Evolutionary conservation across 2,888 invertebrate genomes (phyloP).

Genomic region (Polyploca ridens): DNA sequence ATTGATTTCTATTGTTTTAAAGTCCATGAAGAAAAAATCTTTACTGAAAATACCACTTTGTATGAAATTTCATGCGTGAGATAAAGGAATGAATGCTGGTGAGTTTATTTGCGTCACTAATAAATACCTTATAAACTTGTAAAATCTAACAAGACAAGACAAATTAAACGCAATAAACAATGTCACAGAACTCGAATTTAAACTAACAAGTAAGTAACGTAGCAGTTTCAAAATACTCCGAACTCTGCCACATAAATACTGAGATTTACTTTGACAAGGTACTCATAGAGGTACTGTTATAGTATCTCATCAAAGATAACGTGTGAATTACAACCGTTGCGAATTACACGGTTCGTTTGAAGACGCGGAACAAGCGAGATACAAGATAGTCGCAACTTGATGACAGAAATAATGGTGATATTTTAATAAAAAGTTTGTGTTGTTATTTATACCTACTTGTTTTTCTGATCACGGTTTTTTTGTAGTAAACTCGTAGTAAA

Average conservation of each 20-base stretch:
- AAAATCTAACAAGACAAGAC: not conserved
- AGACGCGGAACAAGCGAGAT: not conserved
- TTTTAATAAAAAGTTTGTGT: too few relatives aligned
- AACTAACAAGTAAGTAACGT: not conserved
- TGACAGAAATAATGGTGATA: not conserved
- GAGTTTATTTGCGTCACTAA: too few relatives aligned
- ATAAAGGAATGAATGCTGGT: too few relatives aligned
- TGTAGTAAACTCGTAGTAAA: too few relatives aligned
- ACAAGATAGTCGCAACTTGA: not conserved
- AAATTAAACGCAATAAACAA: not conserved
- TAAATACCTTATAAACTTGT: not conserved
- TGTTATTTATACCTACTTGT: too few relatives aligned
- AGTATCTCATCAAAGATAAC: constrained; percentile 9
- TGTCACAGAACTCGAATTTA: not conserved
- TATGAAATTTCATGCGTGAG: too few relatives aligned
- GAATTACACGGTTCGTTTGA: not conserved
- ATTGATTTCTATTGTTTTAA: too few relatives aligned
- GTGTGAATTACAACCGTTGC: not conserved
- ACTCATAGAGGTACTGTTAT: not conserved
- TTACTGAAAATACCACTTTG: too few relatives aligned
- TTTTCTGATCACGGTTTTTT: too few relatives aligned
- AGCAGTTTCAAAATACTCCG: not conserved
- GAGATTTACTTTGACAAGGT: constrained; percentile 8
- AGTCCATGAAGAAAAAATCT: too few relatives aligned
- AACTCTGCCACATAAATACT: not conserved